Evolutionary conservation across 2,113 vertebrate species (phyloP).

Genomic region (Alligator mississippiensis): DNA sequence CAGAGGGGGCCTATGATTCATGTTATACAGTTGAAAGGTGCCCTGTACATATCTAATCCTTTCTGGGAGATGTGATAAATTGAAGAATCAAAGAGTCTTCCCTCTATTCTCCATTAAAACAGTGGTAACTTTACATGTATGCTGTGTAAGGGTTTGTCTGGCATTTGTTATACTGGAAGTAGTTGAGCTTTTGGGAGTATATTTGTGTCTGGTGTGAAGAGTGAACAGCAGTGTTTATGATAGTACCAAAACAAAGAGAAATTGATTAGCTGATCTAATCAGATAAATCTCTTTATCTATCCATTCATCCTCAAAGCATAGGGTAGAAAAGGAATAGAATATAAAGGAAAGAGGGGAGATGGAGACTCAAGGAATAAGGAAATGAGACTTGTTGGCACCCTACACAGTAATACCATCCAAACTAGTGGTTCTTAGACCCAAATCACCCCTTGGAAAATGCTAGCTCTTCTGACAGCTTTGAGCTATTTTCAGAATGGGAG

Average conservation of each 20-base stretch:
- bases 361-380: not conserved
- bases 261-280: too few relatives aligned
- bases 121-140: not conserved
- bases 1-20: too few relatives aligned
- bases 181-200: not conserved
- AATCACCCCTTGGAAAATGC: too few relatives aligned
- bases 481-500: too few relatives aligned
- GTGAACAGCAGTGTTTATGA: too few relatives aligned
- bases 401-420: not conserved
- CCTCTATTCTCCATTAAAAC: not conserved
- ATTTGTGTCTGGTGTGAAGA: not conserved
- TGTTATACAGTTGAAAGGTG: not conserved
- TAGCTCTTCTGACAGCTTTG: too few relatives aligned
- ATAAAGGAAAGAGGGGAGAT: not conserved
- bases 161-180: not conserved
- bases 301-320: not conserved
- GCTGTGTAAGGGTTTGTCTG: not conserved
- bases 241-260: too few relatives aligned
- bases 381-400: not conserved
- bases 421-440: too few relatives aligned
- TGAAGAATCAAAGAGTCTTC: not conserved
- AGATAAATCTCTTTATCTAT: not conserved
- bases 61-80: not conserved
- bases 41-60: not conserved
- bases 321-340: not conserved